Base-by-base conservation (phyloP, 2,888 invertebrate species). In the Colostygia pectinataria region DNA sequence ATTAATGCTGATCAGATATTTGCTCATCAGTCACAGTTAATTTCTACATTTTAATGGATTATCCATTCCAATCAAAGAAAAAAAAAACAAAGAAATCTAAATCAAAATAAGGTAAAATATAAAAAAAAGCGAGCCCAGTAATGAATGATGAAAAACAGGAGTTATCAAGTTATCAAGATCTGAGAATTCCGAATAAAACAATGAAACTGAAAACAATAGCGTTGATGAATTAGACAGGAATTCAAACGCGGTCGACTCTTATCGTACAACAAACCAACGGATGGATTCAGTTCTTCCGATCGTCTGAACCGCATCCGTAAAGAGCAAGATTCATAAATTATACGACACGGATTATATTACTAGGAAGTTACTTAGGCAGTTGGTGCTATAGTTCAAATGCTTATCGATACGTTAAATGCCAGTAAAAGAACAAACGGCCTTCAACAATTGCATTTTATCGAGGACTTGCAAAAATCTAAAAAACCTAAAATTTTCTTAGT, bases 241-340 rank as follows among this genome's bases (percentile, higher is more conserved):
- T 37, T 32, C 4, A 38, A 28, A 6, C 14, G 32, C 14, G 25
- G 37, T 37, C 27, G 48, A 42, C 29, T 7, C 15, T 24, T 43
- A 43, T 50, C 43, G 28, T 24, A 15, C 13, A 24, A 6, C 15
- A 18, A 25, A 9, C 15, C 25, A 24, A 18, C 43, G 33, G 38
- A 49, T 39, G 24, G 28, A 33, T 34, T 33, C 9, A 24, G 13
- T 37, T 44, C 39, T 50, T 49, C 29, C 39, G 24, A 39, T 34
- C n/a, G 43, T 18, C 33, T 39, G 28, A 39, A 34, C 49, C 43
- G 25, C 34, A 50, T 50, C 38, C 50, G 34, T 33, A 5, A 23
- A 33, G 1, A 25, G 5, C 4, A n/a, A 33, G 33, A 43, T n/a
- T n/a, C n/a, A n/a, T n/a, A n/a, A n/a, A n/a, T n/a, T n/a, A 33